These are phyloP conservation scores for Exocentrus adspersus DNA, from an alignment of 2,888 invertebrate genomes.

Conservation along the genomic window DNA sequence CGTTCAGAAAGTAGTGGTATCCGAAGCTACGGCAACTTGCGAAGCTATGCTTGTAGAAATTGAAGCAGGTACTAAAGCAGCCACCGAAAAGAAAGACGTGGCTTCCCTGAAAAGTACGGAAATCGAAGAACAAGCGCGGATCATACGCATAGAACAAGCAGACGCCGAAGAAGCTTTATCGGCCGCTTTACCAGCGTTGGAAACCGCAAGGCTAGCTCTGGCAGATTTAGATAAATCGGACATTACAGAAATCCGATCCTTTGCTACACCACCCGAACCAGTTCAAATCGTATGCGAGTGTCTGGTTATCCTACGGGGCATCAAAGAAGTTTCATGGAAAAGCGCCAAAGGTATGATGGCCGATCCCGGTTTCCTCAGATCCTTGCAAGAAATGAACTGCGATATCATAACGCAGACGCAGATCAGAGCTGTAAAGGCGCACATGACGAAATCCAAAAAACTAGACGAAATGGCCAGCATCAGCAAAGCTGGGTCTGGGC, in stretches of 20 bases:
- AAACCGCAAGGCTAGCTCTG: slow-evolving; percentile 81
- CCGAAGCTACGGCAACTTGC: slow-evolving; percentile 83
- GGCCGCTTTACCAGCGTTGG: slow-evolving; percentile 86
- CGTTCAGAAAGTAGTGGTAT: slow-evolving; percentile 84
- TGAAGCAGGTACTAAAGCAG: slow-evolving; percentile 74
- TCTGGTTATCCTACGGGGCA: slow-evolving; percentile 84
- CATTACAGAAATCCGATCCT: slow-evolving; percentile 92
- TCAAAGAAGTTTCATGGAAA: slow-evolving; percentile 90
- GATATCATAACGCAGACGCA: slow-evolving; percentile 78
- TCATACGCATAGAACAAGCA: slow-evolving; percentile 82
- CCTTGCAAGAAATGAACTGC: slow-evolving; percentile 87
- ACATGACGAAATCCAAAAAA: slow-evolving; percentile 77
- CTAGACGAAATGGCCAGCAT: slow-evolving; percentile 86
- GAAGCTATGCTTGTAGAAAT: slow-evolving; percentile 82
- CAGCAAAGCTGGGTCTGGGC: slow-evolving; percentile 86
- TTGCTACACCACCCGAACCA: slow-evolving; percentile 90
- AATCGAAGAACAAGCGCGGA: slow-evolving; percentile 82
- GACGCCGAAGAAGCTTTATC: slow-evolving; percentile 85
- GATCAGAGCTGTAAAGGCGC: slow-evolving; percentile 75
- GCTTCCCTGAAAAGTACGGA: slow-evolving; percentile 83
- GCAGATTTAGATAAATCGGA: slow-evolving; percentile 88
- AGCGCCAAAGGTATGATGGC: slow-evolving; percentile 93
- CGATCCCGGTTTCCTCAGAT: slow-evolving; percentile 83
- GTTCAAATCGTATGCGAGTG: slow-evolving; percentile 92
- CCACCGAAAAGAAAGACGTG: slow-evolving; percentile 81